phyloP scores from a whole-genome alignment of 2,888 invertebrate species.

The Meiosimyza platycephala region DNA sequence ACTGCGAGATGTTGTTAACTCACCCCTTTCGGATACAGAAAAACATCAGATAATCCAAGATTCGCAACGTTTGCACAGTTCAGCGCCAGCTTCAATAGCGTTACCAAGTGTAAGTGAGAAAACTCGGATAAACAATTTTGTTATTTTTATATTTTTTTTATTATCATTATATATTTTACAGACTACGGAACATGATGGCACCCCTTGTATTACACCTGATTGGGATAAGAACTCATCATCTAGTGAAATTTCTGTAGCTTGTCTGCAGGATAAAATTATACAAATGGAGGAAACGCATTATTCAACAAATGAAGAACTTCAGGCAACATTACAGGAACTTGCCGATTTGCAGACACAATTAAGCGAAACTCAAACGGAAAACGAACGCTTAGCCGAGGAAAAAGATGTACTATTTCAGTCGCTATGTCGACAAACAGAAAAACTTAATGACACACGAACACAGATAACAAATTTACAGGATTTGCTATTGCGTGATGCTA shows the following conservation, averaged over 20 bases:
- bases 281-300: slow-evolving; percentile 69
- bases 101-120: slow-evolving; percentile 63
- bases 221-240: slow-evolving; percentile 94
- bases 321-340: slow-evolving; percentile 92
- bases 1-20: slow-evolving; percentile 82
- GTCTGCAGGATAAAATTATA: slow-evolving; percentile 91
- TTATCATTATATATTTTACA: slow-evolving; percentile 20
- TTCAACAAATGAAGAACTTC: slow-evolving; percentile 91
- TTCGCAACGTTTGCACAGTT: slow-evolving; percentile 77
- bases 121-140: background rate
- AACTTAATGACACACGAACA: slow-evolving; percentile 86
- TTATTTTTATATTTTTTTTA: slow-evolving; percentile 15
- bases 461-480: slow-evolving; percentile 87
- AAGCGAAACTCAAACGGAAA: slow-evolving; percentile 87
- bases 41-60: slow-evolving; percentile 84
- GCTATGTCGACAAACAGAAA: slow-evolving; percentile 90
- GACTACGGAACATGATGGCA: slow-evolving; percentile 69
- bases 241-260: slow-evolving; percentile 91
- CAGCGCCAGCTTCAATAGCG: slow-evolving; percentile 84
- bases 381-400: slow-evolving; percentile 88
- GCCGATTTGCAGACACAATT: slow-evolving; percentile 90
- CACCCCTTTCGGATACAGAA: slow-evolving; percentile 84
- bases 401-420: slow-evolving; percentile 91
- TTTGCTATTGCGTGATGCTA: slow-evolving; percentile 78
- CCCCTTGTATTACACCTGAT: slow-evolving; percentile 81